Evolutionary conservation across 2,888 invertebrate genomes (phyloP).

Genomic region (Crossocerus cetratus): DNA sequence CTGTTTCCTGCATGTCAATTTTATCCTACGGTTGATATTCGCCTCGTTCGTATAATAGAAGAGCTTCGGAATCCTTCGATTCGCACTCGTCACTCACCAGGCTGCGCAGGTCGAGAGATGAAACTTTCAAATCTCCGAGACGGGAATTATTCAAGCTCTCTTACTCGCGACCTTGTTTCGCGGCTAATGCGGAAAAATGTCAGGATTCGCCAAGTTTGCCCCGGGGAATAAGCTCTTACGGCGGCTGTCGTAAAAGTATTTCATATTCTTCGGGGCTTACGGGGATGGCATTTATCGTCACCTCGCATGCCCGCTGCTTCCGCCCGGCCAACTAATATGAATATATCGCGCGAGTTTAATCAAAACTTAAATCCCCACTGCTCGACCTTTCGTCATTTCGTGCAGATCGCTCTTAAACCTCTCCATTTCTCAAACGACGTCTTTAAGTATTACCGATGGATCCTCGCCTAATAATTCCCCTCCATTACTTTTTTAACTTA

Average conservation of each 20-base stretch:
- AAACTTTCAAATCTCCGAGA: conserved; percentile 2
- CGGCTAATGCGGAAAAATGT: conserved; percentile 23
- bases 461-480: too few relatives aligned
- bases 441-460: too few relatives aligned
- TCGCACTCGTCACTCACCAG: not conserved
- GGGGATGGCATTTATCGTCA: conserved; percentile 16
- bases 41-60: too few relatives aligned
- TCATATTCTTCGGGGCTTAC: conserved; percentile 6
- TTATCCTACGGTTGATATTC: too few relatives aligned
- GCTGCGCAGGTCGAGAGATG: not conserved
- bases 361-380: not conserved
- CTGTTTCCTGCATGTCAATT: too few relatives aligned
- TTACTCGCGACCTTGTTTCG: not conserved
- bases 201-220: conserved; percentile 12
- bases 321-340: conserved; percentile 11
- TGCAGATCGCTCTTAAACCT: too few relatives aligned
- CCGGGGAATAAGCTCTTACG: conserved; percentile 10
- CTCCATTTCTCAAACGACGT: too few relatives aligned
- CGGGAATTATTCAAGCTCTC: not conserved
- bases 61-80: too few relatives aligned
- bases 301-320: not conserved
- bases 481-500: too few relatives aligned
- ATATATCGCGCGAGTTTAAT: conserved; percentile 14
- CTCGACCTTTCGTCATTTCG: too few relatives aligned
- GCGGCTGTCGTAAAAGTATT: conserved; percentile 15